A percentile compares a stretch with the other conserved stretches of the same genome.
These are phyloP conservation scores for Mirza zaza DNA, from an alignment of 2,113 vertebrate species.

Conservation along the genomic window DNA sequence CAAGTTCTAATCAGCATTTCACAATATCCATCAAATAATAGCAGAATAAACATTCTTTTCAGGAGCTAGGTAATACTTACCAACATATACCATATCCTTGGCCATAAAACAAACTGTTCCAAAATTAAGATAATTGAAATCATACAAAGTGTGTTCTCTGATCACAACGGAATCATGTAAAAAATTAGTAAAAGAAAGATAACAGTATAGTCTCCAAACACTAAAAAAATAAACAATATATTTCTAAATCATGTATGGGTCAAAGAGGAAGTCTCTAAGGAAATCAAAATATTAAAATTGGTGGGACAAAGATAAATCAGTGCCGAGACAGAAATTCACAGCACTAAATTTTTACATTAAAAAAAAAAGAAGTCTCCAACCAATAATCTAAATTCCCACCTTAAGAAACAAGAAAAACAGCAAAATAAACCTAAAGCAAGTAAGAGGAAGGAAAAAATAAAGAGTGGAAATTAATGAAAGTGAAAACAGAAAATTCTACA, in stretches of 20 bases:
- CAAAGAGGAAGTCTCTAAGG: neutral
- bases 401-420: neutral
- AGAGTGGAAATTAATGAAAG: too few species aligned
- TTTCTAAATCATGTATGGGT: neutral
- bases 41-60: neutral
- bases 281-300: neutral
- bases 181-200: neutral
- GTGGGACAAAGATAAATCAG: neutral
- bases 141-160: neutral
- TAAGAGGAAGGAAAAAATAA: neutral
- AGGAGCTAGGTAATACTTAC: neutral
- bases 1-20: neutral
- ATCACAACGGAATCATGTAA: neutral
- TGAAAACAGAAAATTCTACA: neutral
- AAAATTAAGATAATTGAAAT: neutral
- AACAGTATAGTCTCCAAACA: neutral
- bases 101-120: neutral
- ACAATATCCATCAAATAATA: neutral
- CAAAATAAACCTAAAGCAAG: neutral
- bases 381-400: too few species aligned
- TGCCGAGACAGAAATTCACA: neutral
- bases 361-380: too few species aligned
- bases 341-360: neutral
- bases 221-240: neutral
- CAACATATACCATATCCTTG: neutral